Percentiles rank a stretch among this genome's conserved stretches.
phyloP scores from a whole-genome alignment of 53 echinoderm and acorn worm species.

The Echinometra lucunter region DNA sequence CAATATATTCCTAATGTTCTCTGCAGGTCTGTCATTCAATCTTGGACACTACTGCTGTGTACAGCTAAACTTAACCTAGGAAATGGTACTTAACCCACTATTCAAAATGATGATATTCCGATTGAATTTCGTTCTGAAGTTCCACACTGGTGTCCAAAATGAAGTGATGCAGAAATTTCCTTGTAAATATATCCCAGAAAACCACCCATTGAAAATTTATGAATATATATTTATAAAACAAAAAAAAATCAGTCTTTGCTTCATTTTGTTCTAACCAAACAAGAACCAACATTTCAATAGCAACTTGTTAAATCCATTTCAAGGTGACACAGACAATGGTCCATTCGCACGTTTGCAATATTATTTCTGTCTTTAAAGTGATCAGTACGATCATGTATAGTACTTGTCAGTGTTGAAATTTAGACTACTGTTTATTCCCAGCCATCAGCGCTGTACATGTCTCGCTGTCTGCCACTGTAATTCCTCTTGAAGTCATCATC shows the following conservation, averaged over 20 bases:
- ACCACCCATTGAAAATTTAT: neutral
- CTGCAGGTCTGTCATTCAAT: neutral
- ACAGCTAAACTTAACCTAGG: neutral
- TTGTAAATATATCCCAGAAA: neutral
- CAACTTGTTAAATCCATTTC: neutral
- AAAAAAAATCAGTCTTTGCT: neutral
- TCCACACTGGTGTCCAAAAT: neutral
- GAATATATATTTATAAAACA: no score
- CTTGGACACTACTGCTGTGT: neutral
- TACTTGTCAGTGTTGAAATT: neutral
- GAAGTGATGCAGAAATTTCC: neutral
- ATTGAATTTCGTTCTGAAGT: neutral
- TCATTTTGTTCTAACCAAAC: neutral
- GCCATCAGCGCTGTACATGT: slow-evolving; percentile 81
- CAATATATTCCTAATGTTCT: neutral
- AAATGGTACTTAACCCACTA: neutral
- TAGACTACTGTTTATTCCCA: slow-evolving; percentile 66
- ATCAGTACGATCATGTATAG: neutral
- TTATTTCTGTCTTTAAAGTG: neutral
- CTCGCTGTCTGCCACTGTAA: slow-evolving; percentile 88
- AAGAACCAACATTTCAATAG: neutral
- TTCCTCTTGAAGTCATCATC: slow-evolving; percentile 96
- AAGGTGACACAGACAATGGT: slow-evolving; percentile 17
- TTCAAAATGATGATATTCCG: neutral
- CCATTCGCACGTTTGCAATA: neutral